A percentile compares a stretch with the other conserved stretches of the same genome.
phyloP scores from a whole-genome alignment of 2,888 invertebrate genomes.

The Eristalinus aeneus region DNA sequence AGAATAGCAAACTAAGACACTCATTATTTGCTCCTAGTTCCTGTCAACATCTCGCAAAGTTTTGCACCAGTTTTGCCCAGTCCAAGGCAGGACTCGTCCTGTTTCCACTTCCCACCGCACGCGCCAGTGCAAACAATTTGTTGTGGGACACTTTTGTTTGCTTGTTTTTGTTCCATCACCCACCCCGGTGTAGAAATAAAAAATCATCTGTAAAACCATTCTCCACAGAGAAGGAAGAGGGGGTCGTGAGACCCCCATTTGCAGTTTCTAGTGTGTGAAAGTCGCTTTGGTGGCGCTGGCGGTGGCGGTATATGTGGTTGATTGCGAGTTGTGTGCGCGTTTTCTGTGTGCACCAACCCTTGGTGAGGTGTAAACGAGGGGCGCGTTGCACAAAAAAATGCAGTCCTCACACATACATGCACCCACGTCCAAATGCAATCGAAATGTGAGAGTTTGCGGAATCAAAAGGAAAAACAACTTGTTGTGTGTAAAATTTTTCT shows the following conservation, averaged over 20 bases:
- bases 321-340: conserved; percentile 1
- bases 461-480: conserved; percentile 66
- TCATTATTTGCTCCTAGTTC: too few species aligned
- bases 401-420: neutral
- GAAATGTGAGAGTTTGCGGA: conserved; percentile 3
- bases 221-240: too few species aligned
- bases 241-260: conserved; percentile 16
- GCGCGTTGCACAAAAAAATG: conserved; percentile 28
- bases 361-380: conserved; percentile 53
- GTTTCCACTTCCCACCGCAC: too few species aligned
- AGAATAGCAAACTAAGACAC: too few species aligned
- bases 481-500: conserved; percentile 53
- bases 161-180: neutral
- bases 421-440: neutral
- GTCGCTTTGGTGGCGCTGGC: neutral
- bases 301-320: conserved; percentile 11
- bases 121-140: too few species aligned
- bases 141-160: conserved; percentile 33
- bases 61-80: too few species aligned
- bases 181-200: conserved; percentile 31
- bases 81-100: too few species aligned
- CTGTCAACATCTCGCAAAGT: too few species aligned
- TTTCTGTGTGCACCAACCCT: neutral
- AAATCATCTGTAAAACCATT: conserved; percentile 62
- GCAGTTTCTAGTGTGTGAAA: neutral